Percentiles rank a stretch among this genome's conserved stretches.
phyloP scores from a whole-genome alignment of 2,113 vertebrate genomes.

The Poicephalus gulielmi region DNA sequence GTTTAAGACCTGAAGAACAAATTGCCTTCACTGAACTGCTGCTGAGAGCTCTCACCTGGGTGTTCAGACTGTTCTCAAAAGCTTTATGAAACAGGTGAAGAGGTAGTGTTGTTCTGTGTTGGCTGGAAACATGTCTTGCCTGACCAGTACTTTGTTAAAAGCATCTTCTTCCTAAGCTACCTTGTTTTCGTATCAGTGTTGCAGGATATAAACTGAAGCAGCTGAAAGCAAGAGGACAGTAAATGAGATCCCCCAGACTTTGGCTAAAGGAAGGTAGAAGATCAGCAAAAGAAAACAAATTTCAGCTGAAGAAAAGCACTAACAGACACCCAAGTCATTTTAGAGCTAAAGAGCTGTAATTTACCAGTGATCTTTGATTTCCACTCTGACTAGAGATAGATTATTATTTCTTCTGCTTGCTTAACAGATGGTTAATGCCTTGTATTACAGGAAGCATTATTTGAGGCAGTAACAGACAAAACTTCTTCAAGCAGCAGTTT shows the following conservation, averaged over 20 bases:
- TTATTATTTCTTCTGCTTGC: background rate
- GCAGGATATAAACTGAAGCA: background rate
- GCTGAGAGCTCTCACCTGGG: background rate
- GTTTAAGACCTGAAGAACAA: background rate
- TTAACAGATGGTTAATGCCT: background rate
- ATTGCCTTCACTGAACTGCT: background rate
- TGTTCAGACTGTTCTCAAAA: background rate
- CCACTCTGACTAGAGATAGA: background rate
- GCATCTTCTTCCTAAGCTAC: background rate
- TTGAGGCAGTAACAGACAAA: background rate
- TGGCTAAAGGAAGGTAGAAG: background rate
- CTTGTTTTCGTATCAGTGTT: background rate
- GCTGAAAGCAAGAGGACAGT: background rate
- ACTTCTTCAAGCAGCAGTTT: background rate
- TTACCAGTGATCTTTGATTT: background rate
- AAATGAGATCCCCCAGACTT: background rate
- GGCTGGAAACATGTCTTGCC: background rate
- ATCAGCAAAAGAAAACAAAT: background rate
- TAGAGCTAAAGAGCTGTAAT: background rate
- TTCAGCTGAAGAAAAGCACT: background rate
- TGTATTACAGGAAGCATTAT: background rate
- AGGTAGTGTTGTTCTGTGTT: background rate
- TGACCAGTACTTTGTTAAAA: background rate
- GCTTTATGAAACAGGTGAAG: background rate
- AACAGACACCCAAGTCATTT: background rate